A percentile compares a stretch with the other conserved stretches of the same genome.
phyloP scores from a whole-genome alignment of 2,888 invertebrate genomes.

The Ctenicera cuprea region DNA sequence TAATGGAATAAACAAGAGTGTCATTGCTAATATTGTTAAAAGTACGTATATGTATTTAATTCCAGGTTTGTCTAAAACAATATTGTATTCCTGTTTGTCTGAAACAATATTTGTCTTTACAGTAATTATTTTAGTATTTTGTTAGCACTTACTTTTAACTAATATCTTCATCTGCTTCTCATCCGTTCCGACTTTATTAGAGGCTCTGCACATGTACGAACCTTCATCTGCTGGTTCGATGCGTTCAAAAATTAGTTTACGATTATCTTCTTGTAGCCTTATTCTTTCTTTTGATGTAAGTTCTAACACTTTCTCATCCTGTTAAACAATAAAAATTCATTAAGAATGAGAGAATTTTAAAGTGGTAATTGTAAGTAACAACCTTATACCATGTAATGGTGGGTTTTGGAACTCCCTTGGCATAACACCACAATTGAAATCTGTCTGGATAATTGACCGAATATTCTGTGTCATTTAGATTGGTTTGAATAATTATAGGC shows the following conservation, averaged over 20 bases:
- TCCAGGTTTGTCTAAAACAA: slow-evolving; percentile 58
- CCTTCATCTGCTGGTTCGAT: slow-evolving; percentile 77
- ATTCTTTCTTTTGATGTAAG: slow-evolving; percentile 61
- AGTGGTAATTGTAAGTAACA: no score
- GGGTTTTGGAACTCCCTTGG: slow-evolving; percentile 79
- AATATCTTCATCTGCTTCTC: slow-evolving; percentile 69
- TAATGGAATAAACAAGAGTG: no score
- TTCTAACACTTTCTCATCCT: slow-evolving; percentile 57
- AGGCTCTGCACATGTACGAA: slow-evolving; percentile 75
- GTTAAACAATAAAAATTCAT: not conserved
- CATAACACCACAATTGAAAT: slow-evolving; percentile 74
- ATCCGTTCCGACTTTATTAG: slow-evolving; percentile 74
- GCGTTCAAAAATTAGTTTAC: slow-evolving; percentile 75
- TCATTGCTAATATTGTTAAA: slow-evolving; percentile 55
- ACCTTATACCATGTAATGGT: slow-evolving; percentile 83
- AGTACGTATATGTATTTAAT: no score
- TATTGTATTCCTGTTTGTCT: no score
- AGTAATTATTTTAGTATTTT: not conserved
- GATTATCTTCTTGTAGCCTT: slow-evolving; percentile 65
- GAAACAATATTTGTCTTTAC: not conserved
- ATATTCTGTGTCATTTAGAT: slow-evolving; percentile 71
- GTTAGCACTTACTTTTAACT: slow-evolving; percentile 73
- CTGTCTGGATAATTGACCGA: slow-evolving; percentile 66
- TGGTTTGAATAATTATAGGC: slow-evolving; percentile 72
- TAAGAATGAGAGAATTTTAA: no score